phyloP scores from a whole-genome alignment of 2,113 vertebrate genomes.

The Ancistrus triradiatus region DNA sequence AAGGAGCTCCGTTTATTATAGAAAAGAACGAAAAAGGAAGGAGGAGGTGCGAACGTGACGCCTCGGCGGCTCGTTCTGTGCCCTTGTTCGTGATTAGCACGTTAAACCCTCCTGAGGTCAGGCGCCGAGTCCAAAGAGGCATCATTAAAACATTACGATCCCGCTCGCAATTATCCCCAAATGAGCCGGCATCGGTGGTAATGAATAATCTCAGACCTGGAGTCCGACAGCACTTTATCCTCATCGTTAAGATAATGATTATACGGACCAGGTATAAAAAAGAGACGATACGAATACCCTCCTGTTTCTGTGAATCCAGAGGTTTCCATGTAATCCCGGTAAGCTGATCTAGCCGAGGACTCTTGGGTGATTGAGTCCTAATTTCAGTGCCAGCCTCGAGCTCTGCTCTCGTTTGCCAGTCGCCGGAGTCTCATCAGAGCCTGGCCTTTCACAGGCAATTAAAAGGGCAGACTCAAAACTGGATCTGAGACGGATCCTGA shows the following conservation, averaged over 20 bases:
- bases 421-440: slow-evolving; percentile 9
- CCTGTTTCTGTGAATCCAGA: neutral
- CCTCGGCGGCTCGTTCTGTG: slow-evolving; percentile 18
- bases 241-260: slow-evolving; percentile 12
- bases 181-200: slow-evolving; percentile 28
- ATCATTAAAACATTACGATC: slow-evolving; percentile 43
- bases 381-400: slow-evolving; percentile 31
- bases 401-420: slow-evolving; percentile 18
- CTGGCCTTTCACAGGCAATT: slow-evolving; percentile 39
- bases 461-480: slow-evolving; percentile 32
- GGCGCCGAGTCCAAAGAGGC: slow-evolving; percentile 25
- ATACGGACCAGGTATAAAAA: too few relatives aligned
- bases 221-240: slow-evolving; percentile 6
- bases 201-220: slow-evolving; percentile 18
- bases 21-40: neutral
- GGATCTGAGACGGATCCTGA: neutral
- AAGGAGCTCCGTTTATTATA: slow-evolving; percentile 14
- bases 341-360: slow-evolving; percentile 19
- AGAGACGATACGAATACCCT: neutral
- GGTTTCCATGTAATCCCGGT: neutral
- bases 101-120: slow-evolving; percentile 33
- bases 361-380: slow-evolving; percentile 30
- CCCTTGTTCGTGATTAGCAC: slow-evolving; percentile 29
- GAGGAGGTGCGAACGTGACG: neutral
- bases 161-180: slow-evolving; percentile 32